Evolutionary conservation across 1,140 invertebrate species (phyloP).

Genomic region (Eueides isabella): DNA sequence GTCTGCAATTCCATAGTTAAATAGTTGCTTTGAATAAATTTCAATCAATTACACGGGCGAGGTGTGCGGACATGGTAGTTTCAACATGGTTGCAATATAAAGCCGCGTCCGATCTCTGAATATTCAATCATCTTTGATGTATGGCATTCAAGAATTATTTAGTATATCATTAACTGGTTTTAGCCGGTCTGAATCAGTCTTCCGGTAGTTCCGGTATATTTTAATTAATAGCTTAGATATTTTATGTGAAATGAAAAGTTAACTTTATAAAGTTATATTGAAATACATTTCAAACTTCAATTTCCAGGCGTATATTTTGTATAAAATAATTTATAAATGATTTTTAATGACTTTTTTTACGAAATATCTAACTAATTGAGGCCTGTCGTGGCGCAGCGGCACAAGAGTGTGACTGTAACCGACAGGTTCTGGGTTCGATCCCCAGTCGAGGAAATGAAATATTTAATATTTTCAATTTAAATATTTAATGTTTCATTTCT

Average conservation of each 20-base stretch:
- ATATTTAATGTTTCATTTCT: too few species aligned
- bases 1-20: conserved; percentile 47
- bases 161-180: not conserved
- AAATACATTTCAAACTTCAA: too few species aligned
- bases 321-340: too few species aligned
- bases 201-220: not conserved
- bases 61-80: conserved; percentile 61
- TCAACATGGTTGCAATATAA: conserved; percentile 52
- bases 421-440: too few species aligned
- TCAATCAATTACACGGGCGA: conserved; percentile 75
- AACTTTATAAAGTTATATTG: too few species aligned
- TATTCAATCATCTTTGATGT: conserved; percentile 79
- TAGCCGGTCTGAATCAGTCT: not conserved
- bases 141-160: conserved; percentile 26
- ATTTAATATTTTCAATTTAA: too few species aligned
- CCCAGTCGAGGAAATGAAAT: too few species aligned
- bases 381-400: too few species aligned
- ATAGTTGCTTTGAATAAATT: conserved; percentile 76
- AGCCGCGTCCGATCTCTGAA: conserved; percentile 66
- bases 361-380: too few species aligned
- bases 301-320: too few species aligned
- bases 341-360: too few species aligned
- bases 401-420: too few species aligned
- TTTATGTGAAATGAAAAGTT: not conserved
- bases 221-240: not conserved